Percentiles rank a stretch among this genome's conserved stretches.
phyloP scores from a whole-genome alignment of 2,113 vertebrate species.

The Ailurus styani region DNA sequence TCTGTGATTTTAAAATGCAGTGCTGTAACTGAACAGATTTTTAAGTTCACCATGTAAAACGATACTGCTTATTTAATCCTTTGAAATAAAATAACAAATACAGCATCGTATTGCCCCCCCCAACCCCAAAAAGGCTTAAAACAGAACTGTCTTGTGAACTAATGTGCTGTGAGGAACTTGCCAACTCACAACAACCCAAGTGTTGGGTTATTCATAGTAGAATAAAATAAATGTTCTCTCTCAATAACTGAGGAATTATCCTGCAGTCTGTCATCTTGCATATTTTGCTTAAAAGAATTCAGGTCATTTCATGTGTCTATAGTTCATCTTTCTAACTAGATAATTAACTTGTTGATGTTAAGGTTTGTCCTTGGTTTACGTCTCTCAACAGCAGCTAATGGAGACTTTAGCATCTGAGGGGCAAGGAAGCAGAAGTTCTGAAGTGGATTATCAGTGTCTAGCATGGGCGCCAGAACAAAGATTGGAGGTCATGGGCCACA shows the following conservation, averaged over 20 bases:
- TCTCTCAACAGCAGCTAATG: neutral
- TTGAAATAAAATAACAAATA: conserved; percentile 13
- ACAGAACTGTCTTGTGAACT: neutral
- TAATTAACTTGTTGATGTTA: neutral
- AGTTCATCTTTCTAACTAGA: neutral
- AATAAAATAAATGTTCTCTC: neutral
- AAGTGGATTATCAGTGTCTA: neutral
- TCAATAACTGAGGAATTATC: neutral
- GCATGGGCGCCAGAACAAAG: neutral
- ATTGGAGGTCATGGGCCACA: rapidly evolving
- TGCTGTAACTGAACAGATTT: neutral
- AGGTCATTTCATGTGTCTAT: neutral
- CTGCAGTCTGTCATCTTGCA: neutral
- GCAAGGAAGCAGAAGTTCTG: too few relatives aligned
- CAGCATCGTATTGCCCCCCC: neutral
- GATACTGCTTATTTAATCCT: neutral
- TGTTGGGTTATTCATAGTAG: too few relatives aligned
- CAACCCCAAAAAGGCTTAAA: neutral
- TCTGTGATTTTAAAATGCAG: neutral
- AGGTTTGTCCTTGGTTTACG: neutral
- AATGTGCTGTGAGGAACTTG: neutral
- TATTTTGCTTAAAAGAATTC: conserved; percentile 20
- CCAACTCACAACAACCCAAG: neutral
- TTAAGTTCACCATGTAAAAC: neutral
- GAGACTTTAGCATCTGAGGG: neutral